Conservation (phyloP, 2,797 vertebrate genomes). For the Channallabes apus region DNA sequence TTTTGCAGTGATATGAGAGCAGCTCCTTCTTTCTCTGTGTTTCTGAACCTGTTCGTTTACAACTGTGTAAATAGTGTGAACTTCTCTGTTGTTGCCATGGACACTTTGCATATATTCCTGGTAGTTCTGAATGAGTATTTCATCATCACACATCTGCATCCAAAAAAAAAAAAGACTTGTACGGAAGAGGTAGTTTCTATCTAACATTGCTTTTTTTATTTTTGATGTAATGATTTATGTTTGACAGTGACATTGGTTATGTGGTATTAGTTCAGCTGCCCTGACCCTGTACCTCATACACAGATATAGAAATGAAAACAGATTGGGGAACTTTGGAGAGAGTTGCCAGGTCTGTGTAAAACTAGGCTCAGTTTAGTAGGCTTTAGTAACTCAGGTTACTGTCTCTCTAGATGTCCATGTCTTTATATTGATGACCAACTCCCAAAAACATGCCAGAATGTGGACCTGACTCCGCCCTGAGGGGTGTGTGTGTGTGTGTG, state of each 20-base stretch:
- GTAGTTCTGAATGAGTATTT: conserved; percentile 25
- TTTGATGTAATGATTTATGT: conserved; percentile 1
- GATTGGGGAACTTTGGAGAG: neutral
- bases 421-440: neutral
- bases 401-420: neutral
- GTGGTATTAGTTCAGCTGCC: neutral
- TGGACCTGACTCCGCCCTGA: neutral
- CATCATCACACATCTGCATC: conserved; percentile 18
- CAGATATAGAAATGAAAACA: neutral
- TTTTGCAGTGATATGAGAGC: conserved; percentile 53
- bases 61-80: conserved; percentile 72
- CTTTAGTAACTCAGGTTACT: no score
- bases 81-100: conserved; percentile 63
- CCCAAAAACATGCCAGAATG: neutral
- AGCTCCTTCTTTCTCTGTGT: conserved; percentile 61
- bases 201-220: neutral
- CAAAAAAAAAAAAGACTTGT: neutral
- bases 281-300: conserved; percentile 9
- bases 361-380: no score
- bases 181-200: neutral
- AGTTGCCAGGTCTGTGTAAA: conserved; percentile 25
- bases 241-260: neutral
- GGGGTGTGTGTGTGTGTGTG: neutral
- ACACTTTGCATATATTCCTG: conserved; percentile 66
- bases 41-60: conserved; percentile 67